phyloP scores from a whole-genome alignment of 2,113 vertebrate genomes.

The Muntiacus reevesi region DNA sequence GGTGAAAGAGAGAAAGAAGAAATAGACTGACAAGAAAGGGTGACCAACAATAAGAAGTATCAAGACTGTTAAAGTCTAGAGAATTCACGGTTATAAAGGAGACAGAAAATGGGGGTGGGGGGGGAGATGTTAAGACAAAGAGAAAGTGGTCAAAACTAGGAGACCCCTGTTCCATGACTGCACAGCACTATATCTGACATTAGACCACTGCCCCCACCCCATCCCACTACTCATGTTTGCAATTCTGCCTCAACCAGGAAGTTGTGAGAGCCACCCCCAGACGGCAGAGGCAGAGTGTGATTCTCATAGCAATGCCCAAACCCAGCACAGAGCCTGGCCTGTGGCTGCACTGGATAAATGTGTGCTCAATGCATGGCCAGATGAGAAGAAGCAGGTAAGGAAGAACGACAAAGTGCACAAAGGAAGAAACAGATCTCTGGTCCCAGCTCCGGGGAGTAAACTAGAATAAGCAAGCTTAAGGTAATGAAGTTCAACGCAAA shows the following conservation, averaged over 20 bases:
- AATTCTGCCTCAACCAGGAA: background rate
- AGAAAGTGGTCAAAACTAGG: background rate
- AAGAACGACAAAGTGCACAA: background rate
- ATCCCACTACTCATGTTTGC: background rate
- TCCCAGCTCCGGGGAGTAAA: conserved; percentile 24
- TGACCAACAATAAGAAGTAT: background rate
- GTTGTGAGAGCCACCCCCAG: background rate
- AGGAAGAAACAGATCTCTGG: background rate
- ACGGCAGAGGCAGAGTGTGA: background rate
- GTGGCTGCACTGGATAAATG: background rate
- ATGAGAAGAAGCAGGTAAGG: background rate
- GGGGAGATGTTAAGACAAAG: background rate
- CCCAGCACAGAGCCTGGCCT: background rate
- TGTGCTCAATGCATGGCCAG: rapidly evolving
- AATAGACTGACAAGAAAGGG: background rate
- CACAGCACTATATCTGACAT: background rate
- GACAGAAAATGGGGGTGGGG: background rate
- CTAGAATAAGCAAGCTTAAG: conserved; percentile 45
- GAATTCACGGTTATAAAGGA: background rate
- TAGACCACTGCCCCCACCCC: background rate
- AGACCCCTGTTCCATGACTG: background rate
- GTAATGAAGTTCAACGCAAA: conserved; percentile 40
- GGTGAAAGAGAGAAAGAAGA: background rate
- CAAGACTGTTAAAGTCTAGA: background rate
- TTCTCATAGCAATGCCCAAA: background rate